These are phyloP conservation scores for Dasysyrphus albostriatus DNA, from an alignment of 2,888 invertebrate species.

Conservation along the genomic window DNA sequence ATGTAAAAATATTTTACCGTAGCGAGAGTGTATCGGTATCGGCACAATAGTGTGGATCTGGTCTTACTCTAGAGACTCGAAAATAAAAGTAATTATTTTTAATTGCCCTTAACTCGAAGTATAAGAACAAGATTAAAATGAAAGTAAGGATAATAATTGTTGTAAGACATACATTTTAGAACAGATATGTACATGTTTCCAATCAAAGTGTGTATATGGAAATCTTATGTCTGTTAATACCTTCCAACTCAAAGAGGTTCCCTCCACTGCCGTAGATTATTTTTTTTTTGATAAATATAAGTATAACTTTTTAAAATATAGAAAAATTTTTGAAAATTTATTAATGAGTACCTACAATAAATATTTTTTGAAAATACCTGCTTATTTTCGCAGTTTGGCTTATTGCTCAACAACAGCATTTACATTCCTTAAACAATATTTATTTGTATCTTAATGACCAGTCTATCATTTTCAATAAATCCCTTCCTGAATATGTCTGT, in stretches of 20 bases:
- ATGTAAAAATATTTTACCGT: too few species aligned
- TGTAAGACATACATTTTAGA: too few species aligned
- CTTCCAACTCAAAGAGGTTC: neutral
- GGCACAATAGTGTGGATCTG: too few species aligned
- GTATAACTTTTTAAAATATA: neutral
- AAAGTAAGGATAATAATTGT: too few species aligned
- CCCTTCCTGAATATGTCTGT: slow-evolving; percentile 88
- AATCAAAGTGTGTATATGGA: too few species aligned
- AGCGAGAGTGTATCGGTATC: too few species aligned
- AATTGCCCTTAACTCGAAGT: too few species aligned
- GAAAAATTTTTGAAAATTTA: neutral
- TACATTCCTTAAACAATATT: slow-evolving; percentile 81
- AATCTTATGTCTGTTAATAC: too few species aligned
- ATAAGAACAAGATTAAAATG: too few species aligned
- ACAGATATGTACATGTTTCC: too few species aligned
- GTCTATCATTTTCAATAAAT: slow-evolving; percentile 88
- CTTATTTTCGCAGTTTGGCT: neutral
- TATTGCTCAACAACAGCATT: neutral
- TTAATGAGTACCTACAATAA: neutral
- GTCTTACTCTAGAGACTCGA: too few species aligned
- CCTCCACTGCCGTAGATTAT: neutral
- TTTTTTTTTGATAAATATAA: neutral
- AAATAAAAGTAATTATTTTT: too few species aligned
- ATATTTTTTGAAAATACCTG: slow-evolving; percentile 12
- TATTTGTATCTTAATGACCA: slow-evolving; percentile 89